These are phyloP conservation scores for Trichomalopsis sarcophagae DNA, from an alignment of 1,140 invertebrate species.

Conservation along the genomic window DNA sequence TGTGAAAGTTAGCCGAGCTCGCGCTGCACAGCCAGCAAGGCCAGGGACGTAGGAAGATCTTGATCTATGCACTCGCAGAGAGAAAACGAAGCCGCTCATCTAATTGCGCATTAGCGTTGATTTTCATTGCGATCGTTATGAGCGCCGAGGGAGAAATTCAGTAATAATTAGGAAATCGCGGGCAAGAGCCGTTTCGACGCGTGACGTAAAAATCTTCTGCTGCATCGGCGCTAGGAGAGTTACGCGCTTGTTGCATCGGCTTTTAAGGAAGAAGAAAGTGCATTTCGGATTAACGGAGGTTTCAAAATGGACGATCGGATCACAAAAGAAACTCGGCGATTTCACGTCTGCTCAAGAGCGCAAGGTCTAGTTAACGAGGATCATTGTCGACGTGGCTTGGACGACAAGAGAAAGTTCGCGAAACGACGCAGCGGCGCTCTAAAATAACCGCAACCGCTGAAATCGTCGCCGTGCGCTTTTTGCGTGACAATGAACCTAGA, in stretches of 20 bases:
- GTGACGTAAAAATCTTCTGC: slow-evolving; percentile 37
- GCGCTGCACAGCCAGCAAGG: slow-evolving; percentile 33
- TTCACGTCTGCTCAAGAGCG: slow-evolving; percentile 26
- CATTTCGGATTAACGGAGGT: background rate
- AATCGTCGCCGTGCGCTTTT: slow-evolving; percentile 46
- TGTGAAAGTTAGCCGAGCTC: slow-evolving; percentile 41
- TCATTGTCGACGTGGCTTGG: slow-evolving; percentile 15
- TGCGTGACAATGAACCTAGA: slow-evolving; percentile 64
- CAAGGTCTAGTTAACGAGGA: slow-evolving; percentile 45
- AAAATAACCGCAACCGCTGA: slow-evolving; percentile 56
- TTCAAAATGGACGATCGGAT: background rate
- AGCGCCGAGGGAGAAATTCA: slow-evolving; percentile 24
- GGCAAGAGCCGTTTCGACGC: slow-evolving; percentile 4
- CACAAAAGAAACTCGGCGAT: slow-evolving; percentile 12
- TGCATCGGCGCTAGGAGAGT: slow-evolving; percentile 12
- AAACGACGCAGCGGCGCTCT: slow-evolving; percentile 36
- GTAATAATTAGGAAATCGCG: slow-evolving; percentile 47
- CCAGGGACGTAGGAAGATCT: slow-evolving; percentile 50
- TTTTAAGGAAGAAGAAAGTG: slow-evolving; percentile 33
- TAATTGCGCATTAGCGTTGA: slow-evolving; percentile 27
- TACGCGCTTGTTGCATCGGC: background rate
- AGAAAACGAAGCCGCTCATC: slow-evolving; percentile 27
- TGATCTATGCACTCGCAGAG: slow-evolving; percentile 33
- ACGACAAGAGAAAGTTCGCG: slow-evolving; percentile 48
- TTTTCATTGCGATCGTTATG: slow-evolving; percentile 34